Evolutionary conservation across 2,797 vertebrate genomes (phyloP), one percentile per base, ranked within the genome.

Genomic region (Pseudochaenichthys georgianus): DNA sequence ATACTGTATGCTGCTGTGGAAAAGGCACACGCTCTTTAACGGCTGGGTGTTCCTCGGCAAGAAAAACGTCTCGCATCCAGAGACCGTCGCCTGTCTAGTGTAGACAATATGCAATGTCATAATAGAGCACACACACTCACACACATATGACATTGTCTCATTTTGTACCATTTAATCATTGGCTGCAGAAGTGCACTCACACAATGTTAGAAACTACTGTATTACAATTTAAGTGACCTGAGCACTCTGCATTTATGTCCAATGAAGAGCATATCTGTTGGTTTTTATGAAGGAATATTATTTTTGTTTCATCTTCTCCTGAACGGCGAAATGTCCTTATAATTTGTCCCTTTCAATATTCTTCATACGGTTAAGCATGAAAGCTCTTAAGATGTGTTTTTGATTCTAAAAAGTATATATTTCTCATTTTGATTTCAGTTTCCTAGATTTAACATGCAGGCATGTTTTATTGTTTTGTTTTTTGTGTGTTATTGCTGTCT

Each of bases 381-480:
- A 77, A 64, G 79, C 67, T 75, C 63, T 64, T 73, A 57, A 63
- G 50, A 85, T 81, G 42, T 61, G 90, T 57, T 75, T 68, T 84
- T 90, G 68, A 61, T 83, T 45, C 63, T 71, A 75, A 85, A 83
- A 86, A 54, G 82, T 60, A 72, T 67, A 65, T 77, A 51, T 91
- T 80, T 82, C 23, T 79, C 74, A 21, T 77, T 74, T 67, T 67
- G n/a, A 41, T 70, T 81, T 88, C 69, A 72, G 74, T 93, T 63
- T 70, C 59, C 57, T 81, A 91, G 73, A 74, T 94, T 94, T 93
- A 95, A 95, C 93, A 95, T 96, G 93, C 95, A 90, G 95, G 95
- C 96, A 95, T 96, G 95, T 96, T 95, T 86, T 88, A 89, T 89
- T 88, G 67, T 84, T 74, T 67, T 77, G 75, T 57, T 72, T 79